Evolutionary conservation across 2,113 vertebrate species (phyloP).

Genomic region (Mastomys natalensis): DNA sequence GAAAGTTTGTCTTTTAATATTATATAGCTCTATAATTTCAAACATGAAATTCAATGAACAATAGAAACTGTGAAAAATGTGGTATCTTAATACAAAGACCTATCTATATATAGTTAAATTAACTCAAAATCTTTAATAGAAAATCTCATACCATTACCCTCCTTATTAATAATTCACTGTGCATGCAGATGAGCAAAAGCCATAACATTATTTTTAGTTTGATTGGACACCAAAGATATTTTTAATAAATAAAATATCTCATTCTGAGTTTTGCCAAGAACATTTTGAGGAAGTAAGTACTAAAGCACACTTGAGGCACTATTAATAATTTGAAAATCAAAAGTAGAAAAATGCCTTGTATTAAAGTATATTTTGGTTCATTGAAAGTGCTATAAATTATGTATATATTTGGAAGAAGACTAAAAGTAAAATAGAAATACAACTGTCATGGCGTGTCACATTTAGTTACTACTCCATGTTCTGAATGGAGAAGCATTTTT

Average conservation of each 20-base stretch:
- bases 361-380: not conserved
- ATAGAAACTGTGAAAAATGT: slow-evolving; percentile 40
- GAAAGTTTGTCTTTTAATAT: slow-evolving; percentile 1
- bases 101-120: slow-evolving; percentile 32
- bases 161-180: not conserved
- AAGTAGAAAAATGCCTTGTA: not conserved
- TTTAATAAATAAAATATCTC: not conserved
- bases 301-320: not conserved
- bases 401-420: not conserved
- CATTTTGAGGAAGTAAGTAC: not conserved
- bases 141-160: not conserved
- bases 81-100: not conserved
- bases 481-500: not conserved
- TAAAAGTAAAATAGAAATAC: not conserved
- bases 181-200: not conserved
- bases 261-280: slow-evolving; percentile 27
- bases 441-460: not conserved
- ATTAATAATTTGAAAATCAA: slow-evolving; percentile 29
- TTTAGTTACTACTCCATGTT: not conserved
- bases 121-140: slow-evolving; percentile 52
- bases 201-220: not conserved
- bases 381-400: not conserved
- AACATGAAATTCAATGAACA: not conserved
- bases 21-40: not conserved
- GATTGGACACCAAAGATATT: not conserved